Conservation (phyloP, 2,888 invertebrate genomes). For the Tipula confusa region DNA sequence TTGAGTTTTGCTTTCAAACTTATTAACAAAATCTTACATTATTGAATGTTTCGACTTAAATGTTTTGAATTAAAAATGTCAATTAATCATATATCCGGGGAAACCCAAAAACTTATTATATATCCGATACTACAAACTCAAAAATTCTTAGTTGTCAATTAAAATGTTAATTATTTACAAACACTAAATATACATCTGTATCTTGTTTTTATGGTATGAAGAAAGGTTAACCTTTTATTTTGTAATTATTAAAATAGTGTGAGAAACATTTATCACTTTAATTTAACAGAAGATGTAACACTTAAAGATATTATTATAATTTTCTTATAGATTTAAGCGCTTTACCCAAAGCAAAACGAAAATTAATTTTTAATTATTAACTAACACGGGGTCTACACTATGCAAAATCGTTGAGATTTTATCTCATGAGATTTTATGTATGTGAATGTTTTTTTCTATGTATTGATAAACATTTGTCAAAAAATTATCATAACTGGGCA, state of each 20-base stretch:
- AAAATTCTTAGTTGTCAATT: neutral
- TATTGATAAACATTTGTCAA: too few relatives aligned
- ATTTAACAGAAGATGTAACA: neutral
- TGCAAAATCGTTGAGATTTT: too few relatives aligned
- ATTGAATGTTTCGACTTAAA: neutral
- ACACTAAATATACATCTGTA: neutral
- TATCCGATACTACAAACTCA: neutral
- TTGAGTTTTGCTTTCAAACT: neutral
- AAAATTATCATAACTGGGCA: too few relatives aligned
- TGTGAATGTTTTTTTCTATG: too few relatives aligned
- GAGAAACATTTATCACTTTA: neutral
- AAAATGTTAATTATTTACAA: neutral
- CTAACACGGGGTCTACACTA: too few relatives aligned
- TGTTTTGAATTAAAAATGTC: neutral
- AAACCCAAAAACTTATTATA: neutral
- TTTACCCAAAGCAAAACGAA: too few relatives aligned
- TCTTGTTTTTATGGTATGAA: neutral
- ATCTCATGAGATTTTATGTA: too few relatives aligned
- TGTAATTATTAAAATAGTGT: neutral
- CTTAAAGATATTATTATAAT: too few relatives aligned
- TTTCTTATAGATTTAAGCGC: too few relatives aligned
- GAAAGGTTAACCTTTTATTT: constrained; percentile 1
- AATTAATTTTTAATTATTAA: too few relatives aligned
- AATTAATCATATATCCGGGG: neutral
- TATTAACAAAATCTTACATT: neutral